These are phyloP conservation scores for Hydrolagus affinis DNA, from an alignment of 2,113 vertebrate species.

Conservation along the genomic window DNA sequence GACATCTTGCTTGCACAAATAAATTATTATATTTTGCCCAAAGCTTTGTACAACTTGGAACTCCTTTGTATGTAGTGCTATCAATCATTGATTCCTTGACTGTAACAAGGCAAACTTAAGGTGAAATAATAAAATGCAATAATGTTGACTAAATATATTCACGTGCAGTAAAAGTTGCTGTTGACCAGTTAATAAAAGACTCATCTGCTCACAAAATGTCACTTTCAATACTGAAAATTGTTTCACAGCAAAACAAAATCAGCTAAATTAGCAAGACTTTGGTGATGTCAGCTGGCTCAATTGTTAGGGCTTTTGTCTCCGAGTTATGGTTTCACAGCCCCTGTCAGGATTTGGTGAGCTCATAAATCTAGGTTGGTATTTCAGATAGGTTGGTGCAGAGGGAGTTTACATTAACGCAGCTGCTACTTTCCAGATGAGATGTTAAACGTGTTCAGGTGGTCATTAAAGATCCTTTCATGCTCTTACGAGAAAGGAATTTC, in stretches of 20 bases:
- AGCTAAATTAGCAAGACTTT: background rate
- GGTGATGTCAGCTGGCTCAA: too few relatives aligned
- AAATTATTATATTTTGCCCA: conserved; percentile 7
- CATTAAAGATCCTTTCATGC: background rate
- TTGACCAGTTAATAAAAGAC: background rate
- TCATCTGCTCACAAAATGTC: background rate
- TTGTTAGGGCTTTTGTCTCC: too few relatives aligned
- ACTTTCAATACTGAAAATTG: background rate
- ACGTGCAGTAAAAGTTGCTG: background rate
- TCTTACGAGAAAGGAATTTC: too few relatives aligned
- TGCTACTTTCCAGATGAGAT: too few relatives aligned
- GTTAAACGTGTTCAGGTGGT: too few relatives aligned
- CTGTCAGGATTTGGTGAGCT: too few relatives aligned
- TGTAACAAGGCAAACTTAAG: background rate
- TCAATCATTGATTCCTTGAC: background rate
- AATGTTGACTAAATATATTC: background rate
- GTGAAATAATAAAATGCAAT: background rate
- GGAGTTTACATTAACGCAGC: too few relatives aligned
- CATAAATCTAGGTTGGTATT: too few relatives aligned
- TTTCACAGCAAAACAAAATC: background rate
- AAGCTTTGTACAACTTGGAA: background rate
- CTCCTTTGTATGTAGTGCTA: too few relatives aligned
- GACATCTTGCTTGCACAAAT: background rate
- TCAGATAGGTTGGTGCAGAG: too few relatives aligned
- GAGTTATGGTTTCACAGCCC: too few relatives aligned